These are phyloP conservation scores for Drosophila prostipennis DNA, from an alignment of 2,888 invertebrate genomes.

Conservation along the genomic window DNA sequence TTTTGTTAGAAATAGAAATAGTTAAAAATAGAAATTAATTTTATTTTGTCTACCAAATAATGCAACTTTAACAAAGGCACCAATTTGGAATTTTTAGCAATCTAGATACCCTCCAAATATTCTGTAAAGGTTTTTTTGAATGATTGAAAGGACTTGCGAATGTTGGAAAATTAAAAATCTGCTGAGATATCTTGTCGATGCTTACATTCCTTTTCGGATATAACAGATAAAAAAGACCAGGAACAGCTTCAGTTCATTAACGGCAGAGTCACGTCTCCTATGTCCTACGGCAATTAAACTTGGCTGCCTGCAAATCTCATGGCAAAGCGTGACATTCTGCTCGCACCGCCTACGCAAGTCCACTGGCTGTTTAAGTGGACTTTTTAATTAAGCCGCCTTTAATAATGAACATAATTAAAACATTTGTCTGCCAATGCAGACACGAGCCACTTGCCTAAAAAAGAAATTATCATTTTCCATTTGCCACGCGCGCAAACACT, in stretches of 20 bases:
- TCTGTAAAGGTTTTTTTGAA: too few species aligned
- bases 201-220: too few species aligned
- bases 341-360: background rate
- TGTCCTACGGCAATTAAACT: constrained; percentile 23
- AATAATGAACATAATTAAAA: constrained; percentile 56
- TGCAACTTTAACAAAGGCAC: too few species aligned
- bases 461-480: constrained; percentile 41
- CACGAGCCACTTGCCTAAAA: constrained; percentile 16
- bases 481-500: constrained; percentile 28
- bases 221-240: too few species aligned
- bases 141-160: too few species aligned
- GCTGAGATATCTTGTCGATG: too few species aligned
- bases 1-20: too few species aligned
- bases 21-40: too few species aligned
- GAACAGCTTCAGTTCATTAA: constrained; percentile 30
- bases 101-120: too few species aligned
- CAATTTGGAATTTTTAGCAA: too few species aligned
- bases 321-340: constrained; percentile 1
- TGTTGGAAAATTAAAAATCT: too few species aligned
- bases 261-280: constrained; percentile 31
- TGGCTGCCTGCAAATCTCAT: constrained; percentile 4
- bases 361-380: constrained; percentile 6
- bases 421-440: constrained; percentile 34
- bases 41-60: too few species aligned
- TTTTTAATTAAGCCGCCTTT: constrained; percentile 58